Evolutionary conservation across 2,113 vertebrate species (phyloP), one percentile per base, ranked within the genome.

Genomic region (Passer montanus): DNA sequence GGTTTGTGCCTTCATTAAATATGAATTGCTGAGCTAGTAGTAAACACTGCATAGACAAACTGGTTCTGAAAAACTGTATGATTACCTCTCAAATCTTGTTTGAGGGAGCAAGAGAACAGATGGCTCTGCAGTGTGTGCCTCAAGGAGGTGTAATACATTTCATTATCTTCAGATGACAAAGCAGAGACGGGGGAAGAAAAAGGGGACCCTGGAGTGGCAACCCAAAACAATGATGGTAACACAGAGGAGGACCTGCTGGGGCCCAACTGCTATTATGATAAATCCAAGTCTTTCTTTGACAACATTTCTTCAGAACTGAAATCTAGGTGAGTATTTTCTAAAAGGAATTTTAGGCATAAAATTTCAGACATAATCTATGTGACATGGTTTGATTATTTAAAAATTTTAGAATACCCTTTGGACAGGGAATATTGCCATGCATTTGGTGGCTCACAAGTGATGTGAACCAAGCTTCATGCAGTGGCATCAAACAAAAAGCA

Each of bases 201-300:
- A 31, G 97, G 96, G 30, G 98, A 98, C 59, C 96, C 98, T 23
- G 97, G 98, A 4, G 97, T 98, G 43, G 98, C 98, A 92, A 95
- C 97, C 43, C 98, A 95, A 75, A 98, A 94, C 63, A 97, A 96
- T 8, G 98, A 97, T 31, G 86, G 92, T 5, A 97, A 95, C 1
- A 69, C 96, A n/a, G 98, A 98, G 43, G 98, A 98, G 33, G 98
- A 98, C 60, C 97, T 94, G 12, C 97, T 99, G 78, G 99, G 99
- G 37, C 98, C 99, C 47, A 99, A 99, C 89, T 99, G 98, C 95
- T 99, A 99, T 90, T 99, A 99, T 15, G 98, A 99, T 97, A 99
- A 99, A 92, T 98, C 99, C 74, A 99, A 99, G 97, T 99, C 98
- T 12, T 99, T 99, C 97, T 99, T 99, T 79, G 99, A 99, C 97